Percentiles rank a stretch among this genome's conserved stretches.
Evolutionary conservation across 1,140 invertebrate genomes (phyloP).

Genomic region (Aphidius gifuensis): DNA sequence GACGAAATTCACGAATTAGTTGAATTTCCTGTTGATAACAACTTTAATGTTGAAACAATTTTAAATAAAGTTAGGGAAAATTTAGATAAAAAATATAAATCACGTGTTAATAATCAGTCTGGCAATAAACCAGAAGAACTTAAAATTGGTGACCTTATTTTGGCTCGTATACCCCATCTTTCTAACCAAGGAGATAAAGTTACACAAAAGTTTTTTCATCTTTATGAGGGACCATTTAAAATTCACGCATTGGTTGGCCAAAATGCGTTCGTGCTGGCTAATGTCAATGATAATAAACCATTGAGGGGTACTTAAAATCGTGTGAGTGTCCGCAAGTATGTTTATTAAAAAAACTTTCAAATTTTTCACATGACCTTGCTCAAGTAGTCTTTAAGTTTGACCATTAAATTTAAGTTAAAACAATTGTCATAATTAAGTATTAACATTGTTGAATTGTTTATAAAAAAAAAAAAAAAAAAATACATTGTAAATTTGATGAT

Average conservation of each 20-base stretch:
- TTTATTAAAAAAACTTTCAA: no score
- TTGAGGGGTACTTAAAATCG: constrained; percentile 16
- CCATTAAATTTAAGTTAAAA: no score
- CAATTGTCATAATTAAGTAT: no score
- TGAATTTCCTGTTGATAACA: not conserved
- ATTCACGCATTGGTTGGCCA: not conserved
- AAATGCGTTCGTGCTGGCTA: constrained; percentile 10
- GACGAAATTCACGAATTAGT: constrained; percentile 13
- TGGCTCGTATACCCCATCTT: constrained; percentile 7
- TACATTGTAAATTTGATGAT: no score
- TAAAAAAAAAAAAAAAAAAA: no score
- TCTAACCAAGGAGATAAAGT: constrained; percentile 15
- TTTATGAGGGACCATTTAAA: constrained; percentile 13
- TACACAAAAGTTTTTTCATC: constrained; percentile 20
- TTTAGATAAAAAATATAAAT: constrained; percentile 1
- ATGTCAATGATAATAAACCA: not conserved
- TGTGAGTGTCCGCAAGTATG: constrained; percentile 13
- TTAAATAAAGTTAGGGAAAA: not conserved
- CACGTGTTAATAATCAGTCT: constrained; percentile 5
- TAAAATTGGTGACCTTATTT: constrained; percentile 5
- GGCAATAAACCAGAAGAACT: not conserved
- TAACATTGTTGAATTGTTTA: no score
- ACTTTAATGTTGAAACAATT: no score
- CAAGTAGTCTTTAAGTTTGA: no score
- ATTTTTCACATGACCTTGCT: no score